Conservation (phyloP, 2,888 invertebrate genomes). For the Polyommatus icarus region DNA sequence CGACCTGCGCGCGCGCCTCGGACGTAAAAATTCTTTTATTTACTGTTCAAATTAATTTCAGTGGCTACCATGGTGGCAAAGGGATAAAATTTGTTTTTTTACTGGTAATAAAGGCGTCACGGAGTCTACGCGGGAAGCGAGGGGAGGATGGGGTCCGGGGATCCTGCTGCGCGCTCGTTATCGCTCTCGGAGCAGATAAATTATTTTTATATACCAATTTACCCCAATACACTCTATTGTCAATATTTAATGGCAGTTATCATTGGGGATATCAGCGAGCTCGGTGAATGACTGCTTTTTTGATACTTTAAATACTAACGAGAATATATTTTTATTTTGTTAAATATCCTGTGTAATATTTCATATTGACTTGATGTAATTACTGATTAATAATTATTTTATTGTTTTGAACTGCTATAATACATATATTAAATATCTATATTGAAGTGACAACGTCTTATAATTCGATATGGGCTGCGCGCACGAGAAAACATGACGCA, state of each 20-base stretch:
- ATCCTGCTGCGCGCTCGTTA: slow-evolving; percentile 72
- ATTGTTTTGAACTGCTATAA: background rate
- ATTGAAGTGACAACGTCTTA: too few species aligned
- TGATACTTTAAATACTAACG: background rate
- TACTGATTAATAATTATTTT: background rate
- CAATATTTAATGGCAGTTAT: slow-evolving; percentile 62
- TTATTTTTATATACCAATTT: slow-evolving; percentile 78
- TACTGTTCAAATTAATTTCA: slow-evolving; percentile 24
- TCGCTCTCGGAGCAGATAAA: slow-evolving; percentile 66
- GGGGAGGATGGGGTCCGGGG: slow-evolving; percentile 49
- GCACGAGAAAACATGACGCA: too few species aligned
- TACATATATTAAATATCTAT: too few species aligned
- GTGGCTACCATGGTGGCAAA: slow-evolving; percentile 15
- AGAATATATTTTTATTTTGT: background rate
- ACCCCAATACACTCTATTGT: slow-evolving; percentile 73
- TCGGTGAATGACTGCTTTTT: slow-evolving; percentile 35
- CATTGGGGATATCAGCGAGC: slow-evolving; percentile 46
- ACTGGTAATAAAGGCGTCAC: slow-evolving; percentile 63
- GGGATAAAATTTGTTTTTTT: slow-evolving; percentile 32
- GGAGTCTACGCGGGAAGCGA: slow-evolving; percentile 61
- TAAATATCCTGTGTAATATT: background rate
- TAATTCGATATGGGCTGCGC: too few species aligned
- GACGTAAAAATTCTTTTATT: slow-evolving; percentile 39
- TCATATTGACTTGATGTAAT: background rate
- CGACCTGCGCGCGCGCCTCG: slow-evolving; percentile 59